Conservation (phyloP, 2,113 vertebrate species). For the Brachyhypopomus gauderio region DNA sequence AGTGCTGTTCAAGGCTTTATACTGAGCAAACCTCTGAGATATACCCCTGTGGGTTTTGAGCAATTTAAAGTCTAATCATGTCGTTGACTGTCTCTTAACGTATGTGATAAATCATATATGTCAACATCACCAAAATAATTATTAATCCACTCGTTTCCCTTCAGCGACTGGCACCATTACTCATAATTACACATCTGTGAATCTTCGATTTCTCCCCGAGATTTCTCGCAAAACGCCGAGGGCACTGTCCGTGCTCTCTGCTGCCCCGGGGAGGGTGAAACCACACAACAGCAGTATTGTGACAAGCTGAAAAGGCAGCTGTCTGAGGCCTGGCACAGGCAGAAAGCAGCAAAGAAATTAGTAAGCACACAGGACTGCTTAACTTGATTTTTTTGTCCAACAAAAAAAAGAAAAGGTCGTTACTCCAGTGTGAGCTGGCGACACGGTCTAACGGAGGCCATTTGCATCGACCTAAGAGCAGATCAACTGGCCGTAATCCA, state of each 20-base stretch:
- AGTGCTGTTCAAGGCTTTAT: background rate
- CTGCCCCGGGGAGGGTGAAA: constrained; percentile 22
- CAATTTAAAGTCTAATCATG: constrained; percentile 23
- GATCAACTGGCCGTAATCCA: constrained; percentile 44
- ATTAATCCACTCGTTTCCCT: constrained; percentile 31
- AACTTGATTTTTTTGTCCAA: constrained; percentile 56
- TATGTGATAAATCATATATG: constrained; percentile 41
- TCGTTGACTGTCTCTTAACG: constrained; percentile 16
- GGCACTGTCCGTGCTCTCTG: constrained; percentile 18
- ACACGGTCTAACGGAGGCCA: constrained; percentile 44
- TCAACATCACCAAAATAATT: constrained; percentile 31
- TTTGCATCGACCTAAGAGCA: constrained; percentile 49
- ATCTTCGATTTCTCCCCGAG: constrained; percentile 22
- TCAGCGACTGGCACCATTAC: constrained; percentile 26
- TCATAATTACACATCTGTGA: constrained; percentile 39
- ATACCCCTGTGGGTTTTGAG: constrained; percentile 7
- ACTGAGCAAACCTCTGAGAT: constrained; percentile 23
- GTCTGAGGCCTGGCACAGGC: constrained; percentile 40
- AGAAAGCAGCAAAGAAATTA: constrained; percentile 50
- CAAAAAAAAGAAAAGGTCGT: constrained; percentile 46
- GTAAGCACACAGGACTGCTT: constrained; percentile 44
- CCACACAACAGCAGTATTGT: constrained; percentile 52
- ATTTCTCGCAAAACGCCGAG: background rate
- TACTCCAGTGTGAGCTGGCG: constrained; percentile 27
- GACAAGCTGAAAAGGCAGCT: constrained; percentile 53